These are phyloP conservation scores for Carterocephalus palaemon DNA, from an alignment of 2,888 invertebrate genomes.

Conservation along the genomic window DNA sequence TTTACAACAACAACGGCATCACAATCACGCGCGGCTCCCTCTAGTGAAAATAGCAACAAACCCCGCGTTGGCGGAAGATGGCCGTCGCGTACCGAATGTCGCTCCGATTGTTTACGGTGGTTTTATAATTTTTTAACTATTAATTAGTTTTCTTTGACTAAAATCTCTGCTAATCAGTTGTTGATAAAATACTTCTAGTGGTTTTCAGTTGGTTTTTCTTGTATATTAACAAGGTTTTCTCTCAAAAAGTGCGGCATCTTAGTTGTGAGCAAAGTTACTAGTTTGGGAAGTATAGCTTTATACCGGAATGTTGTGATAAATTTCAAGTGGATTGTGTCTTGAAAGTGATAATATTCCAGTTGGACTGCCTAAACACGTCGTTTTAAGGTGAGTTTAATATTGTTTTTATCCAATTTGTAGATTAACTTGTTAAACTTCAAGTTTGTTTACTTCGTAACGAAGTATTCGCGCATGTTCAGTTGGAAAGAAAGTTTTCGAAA, in stretches of 20 bases:
- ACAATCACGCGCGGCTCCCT: constrained; percentile 44
- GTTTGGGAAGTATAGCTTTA: constrained; percentile 66
- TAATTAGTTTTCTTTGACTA: constrained; percentile 43
- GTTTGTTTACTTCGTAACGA: constrained; percentile 67
- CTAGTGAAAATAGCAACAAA: constrained; percentile 59
- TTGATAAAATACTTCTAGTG: constrained; percentile 37
- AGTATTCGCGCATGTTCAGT: constrained; percentile 68
- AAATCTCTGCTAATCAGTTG: constrained; percentile 49
- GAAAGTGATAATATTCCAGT: constrained; percentile 44
- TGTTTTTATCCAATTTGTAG: constrained; percentile 11
- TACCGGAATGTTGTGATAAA: constrained; percentile 70
- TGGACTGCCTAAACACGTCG: constrained; percentile 39
- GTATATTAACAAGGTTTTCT: constrained; percentile 54
- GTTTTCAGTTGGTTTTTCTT: constrained; percentile 40
- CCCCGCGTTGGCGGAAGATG: constrained; percentile 72
- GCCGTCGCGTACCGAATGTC: constrained; percentile 72
- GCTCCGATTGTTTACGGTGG: constrained; percentile 71
- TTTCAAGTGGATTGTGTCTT: constrained; percentile 66
- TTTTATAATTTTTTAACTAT: constrained; percentile 63
- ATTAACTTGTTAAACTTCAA: constrained; percentile 53
- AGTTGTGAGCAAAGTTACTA: constrained; percentile 63
- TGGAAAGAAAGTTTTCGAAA: constrained; percentile 36
- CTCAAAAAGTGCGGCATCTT: constrained; percentile 64
- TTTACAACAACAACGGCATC: background rate
- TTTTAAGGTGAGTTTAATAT: constrained; percentile 52